phyloP scores from a whole-genome alignment of 2,888 invertebrate genomes.

The Polyommatus iphigenia region DNA sequence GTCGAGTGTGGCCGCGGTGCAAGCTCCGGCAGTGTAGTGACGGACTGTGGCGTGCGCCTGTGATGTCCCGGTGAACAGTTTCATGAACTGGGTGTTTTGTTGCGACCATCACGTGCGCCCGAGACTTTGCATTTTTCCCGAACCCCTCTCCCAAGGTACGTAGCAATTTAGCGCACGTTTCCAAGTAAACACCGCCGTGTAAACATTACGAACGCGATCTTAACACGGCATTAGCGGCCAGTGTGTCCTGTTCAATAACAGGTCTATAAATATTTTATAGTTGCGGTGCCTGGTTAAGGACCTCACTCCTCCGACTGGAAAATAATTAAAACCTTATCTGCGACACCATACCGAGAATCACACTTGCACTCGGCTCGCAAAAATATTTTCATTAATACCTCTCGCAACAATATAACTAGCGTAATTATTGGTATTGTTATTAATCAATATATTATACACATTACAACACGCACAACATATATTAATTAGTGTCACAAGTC shows the following conservation, averaged over 20 bases:
- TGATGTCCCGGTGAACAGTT: slow-evolving; percentile 78
- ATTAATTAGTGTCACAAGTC: slow-evolving; percentile 17
- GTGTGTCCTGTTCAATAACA: slow-evolving; percentile 64
- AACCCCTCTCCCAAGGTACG: slow-evolving; percentile 18
- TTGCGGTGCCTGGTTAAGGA: slow-evolving; percentile 47
- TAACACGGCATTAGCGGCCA: slow-evolving; percentile 45
- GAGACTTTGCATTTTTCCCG: slow-evolving; percentile 33
- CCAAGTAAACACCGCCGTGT: slow-evolving; percentile 28
- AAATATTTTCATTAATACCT: neutral
- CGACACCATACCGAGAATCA: slow-evolving; percentile 34
- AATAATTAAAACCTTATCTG: slow-evolving; percentile 48
- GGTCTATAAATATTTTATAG: slow-evolving; percentile 70
- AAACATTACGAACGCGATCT: slow-evolving; percentile 35
- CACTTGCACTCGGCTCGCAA: neutral
- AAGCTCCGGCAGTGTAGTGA: slow-evolving; percentile 64
- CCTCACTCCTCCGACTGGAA: slow-evolving; percentile 45
- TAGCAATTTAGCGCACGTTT: slow-evolving; percentile 16
- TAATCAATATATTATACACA: neutral
- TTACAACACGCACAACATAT: neutral
- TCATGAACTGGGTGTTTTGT: slow-evolving; percentile 78
- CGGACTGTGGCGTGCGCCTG: slow-evolving; percentile 72
- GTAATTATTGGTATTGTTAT: neutral
- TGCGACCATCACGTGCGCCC: slow-evolving; percentile 71
- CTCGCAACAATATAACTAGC: neutral
- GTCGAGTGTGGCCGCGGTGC: slow-evolving; percentile 78